phyloP scores from a whole-genome alignment of 2,113 vertebrate genomes.

The Pituophis catenifer region DNA sequence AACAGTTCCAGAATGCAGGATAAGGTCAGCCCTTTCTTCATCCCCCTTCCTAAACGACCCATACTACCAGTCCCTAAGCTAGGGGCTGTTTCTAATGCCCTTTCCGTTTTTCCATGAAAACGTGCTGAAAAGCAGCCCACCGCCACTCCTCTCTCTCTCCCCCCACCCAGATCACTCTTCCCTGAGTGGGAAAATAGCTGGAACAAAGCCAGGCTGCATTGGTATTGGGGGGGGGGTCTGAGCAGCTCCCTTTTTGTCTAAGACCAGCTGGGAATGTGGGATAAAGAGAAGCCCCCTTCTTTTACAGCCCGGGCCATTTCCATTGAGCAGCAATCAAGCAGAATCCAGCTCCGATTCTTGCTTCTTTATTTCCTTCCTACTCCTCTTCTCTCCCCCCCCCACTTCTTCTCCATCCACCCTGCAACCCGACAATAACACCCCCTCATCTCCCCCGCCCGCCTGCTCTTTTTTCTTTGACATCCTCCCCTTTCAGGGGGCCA shows the following conservation, averaged over 20 bases:
- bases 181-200: constrained; percentile 55
- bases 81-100: background rate
- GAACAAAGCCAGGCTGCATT: constrained; percentile 46
- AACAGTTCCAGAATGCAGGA: background rate
- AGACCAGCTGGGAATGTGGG: constrained; percentile 48
- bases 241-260: constrained; percentile 43
- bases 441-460: constrained; percentile 1
- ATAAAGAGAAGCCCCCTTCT: constrained; percentile 36
- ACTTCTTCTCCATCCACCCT: background rate
- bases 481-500: constrained; percentile 17
- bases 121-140: background rate
- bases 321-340: constrained; percentile 56
- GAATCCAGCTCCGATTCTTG: constrained; percentile 34
- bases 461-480: background rate
- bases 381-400: background rate
- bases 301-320: constrained; percentile 1
- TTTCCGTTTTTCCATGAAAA: background rate
- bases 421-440: constrained; percentile 23
- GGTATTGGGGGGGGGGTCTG: constrained; percentile 35
- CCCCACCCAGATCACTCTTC: background rate
- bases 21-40: background rate
- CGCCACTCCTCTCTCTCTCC: background rate
- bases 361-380: constrained; percentile 21
- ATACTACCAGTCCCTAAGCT: background rate
- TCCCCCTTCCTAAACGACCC: background rate